These are phyloP conservation scores for Oncorhynchus nerka DNA, from an alignment of 2,113 vertebrate species.

Conservation along the genomic window DNA sequence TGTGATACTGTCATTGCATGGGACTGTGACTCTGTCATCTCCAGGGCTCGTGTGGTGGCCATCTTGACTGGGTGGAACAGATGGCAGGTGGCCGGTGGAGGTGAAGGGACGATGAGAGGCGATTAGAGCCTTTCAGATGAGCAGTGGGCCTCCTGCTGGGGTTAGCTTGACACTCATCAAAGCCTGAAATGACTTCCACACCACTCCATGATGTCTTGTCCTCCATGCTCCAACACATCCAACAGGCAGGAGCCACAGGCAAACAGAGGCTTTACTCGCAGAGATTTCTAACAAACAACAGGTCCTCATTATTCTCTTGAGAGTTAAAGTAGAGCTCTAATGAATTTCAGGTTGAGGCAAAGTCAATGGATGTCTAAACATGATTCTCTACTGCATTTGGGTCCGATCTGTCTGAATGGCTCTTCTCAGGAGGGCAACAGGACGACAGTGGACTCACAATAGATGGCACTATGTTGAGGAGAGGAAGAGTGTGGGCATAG, in stretches of 20 bases:
- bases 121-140: conserved; percentile 14
- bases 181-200: conserved; percentile 35
- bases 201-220: conserved; percentile 14
- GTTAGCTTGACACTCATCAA: conserved; percentile 5
- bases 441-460: no score
- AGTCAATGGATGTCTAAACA: no score
- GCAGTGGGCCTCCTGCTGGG: not conserved
- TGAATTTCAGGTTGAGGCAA: no score
- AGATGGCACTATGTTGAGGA: not conserved
- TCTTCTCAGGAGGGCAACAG: not conserved
- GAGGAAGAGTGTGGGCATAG: not conserved
- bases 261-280: no score
- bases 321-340: no score
- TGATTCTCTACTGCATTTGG: no score
- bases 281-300: no score
- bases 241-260: no score
- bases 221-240: not conserved
- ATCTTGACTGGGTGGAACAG: conserved; percentile 67
- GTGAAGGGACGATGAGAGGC: not conserved
- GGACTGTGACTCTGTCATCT: conserved; percentile 32
- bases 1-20: conserved; percentile 8
- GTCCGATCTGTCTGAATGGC: not conserved
- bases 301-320: no score
- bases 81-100: conserved; percentile 45
- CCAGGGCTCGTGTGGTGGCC: conserved; percentile 43